phyloP scores from a whole-genome alignment of 2,113 vertebrate genomes.

The Diadophis punctatus region DNA sequence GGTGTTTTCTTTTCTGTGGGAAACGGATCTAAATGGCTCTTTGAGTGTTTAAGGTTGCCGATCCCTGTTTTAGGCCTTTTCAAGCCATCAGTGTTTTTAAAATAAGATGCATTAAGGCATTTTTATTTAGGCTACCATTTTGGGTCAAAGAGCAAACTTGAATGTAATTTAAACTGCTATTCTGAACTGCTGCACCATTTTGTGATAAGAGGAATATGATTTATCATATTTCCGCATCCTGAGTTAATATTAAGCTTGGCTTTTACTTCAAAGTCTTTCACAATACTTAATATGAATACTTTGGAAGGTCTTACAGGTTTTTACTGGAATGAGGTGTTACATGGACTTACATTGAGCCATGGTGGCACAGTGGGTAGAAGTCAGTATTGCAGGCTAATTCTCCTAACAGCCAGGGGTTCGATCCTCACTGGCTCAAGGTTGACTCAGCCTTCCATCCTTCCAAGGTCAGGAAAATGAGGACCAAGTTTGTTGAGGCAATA shows the following conservation, averaged over 20 bases:
- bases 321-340: not conserved
- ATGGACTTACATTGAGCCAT: not conserved
- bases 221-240: slow-evolving; percentile 12
- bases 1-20: too few species aligned
- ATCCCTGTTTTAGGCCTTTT: too few species aligned
- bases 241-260: not conserved
- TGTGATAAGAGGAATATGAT: not conserved
- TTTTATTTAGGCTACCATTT: not conserved
- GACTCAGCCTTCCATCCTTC: not conserved
- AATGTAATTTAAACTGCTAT: not conserved
- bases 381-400: not conserved
- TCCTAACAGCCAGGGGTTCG: not conserved
- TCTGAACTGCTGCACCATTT: not conserved
- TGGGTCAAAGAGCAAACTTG: not conserved
- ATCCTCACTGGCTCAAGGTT: not conserved
- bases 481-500: not conserved
- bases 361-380: not conserved
- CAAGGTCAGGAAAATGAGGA: not conserved
- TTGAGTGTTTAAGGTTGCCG: too few species aligned
- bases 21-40: too few species aligned
- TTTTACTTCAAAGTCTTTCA: not conserved
- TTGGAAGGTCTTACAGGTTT: not conserved
- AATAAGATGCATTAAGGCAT: not conserved
- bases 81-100: not conserved
- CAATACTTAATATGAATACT: not conserved